Evolutionary conservation across 2,113 vertebrate species (phyloP), one percentile per base, ranked within the genome.

Genomic region (Oncorhynchus gorbuscha): DNA sequence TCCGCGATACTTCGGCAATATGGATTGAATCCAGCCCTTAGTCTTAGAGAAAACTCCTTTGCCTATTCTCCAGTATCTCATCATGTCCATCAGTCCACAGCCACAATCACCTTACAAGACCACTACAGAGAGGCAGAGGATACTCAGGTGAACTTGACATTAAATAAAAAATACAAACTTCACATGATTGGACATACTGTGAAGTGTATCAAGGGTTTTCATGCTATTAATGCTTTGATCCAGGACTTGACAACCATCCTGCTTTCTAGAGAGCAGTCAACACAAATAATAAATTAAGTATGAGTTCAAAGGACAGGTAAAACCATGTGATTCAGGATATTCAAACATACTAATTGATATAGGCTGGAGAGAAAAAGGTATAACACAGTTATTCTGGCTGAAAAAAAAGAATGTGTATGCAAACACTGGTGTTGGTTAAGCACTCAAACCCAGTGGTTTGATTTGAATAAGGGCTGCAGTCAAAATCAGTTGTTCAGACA

Each of bases 41-140:
- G 9, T 45, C 9, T 45, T 45, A 45, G 9, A 45, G 39, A 45
- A 45, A 45, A 45, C 39, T 59, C 68, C 74, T 39, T 88, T 83
- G 88, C 89, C 89, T 83, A 82, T 88, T 90, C 87, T 68, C 24
- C 81, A 85, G 77, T 80, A 87, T 87, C 76, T 76, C 69, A 89
- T 84, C 90, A 91, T 87, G 78, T 90, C 9, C 89, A 92, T 83
- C 90, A 86, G 90, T 92, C 86, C 90, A 93, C 89, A 91, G 80
- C 90, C 89, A 90, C 88, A 79, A 87, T 88, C 90, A 92, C 90
- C 88, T 84, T 87, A 89, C 89, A 20, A 28, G 89, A 92, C 92
- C 84, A 92, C 83, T 76, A 91, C 91, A 91, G 86, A 92, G 89
- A 92, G 92, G 86, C 87, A 91, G 92, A 91, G 92, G 77, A 92